phyloP scores from a whole-genome alignment of 2,797 vertebrate genomes.

The Calcarius lapponicus region DNA sequence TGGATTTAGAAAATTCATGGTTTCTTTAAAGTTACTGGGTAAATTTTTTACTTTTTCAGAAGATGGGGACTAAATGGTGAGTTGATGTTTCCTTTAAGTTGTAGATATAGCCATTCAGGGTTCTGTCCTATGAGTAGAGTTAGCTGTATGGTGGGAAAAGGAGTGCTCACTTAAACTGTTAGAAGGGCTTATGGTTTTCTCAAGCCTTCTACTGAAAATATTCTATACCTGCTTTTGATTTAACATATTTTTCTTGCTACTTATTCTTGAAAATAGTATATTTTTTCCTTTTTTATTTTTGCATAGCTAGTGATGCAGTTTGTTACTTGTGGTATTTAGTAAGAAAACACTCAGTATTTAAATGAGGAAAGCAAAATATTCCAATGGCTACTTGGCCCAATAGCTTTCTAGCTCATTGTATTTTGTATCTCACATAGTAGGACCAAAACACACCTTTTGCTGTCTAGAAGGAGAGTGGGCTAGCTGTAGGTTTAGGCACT shows the following conservation, averaged over 20 bases:
- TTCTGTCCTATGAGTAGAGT: neutral
- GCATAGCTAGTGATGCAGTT: neutral
- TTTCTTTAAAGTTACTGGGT: neutral
- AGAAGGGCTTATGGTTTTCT: neutral
- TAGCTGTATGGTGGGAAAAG: neutral
- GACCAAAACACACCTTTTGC: neutral
- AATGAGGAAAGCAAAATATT: neutral
- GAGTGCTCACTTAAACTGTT: neutral
- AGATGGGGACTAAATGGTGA: neutral
- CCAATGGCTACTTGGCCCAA: fast-evolving
- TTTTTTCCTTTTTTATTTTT: neutral
- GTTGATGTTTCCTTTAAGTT: neutral
- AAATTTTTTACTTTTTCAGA: neutral
- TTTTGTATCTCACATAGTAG: neutral
- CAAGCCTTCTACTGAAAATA: neutral
- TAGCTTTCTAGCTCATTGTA: neutral
- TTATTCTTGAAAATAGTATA: neutral
- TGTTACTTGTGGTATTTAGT: neutral
- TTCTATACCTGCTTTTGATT: neutral
- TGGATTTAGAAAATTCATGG: neutral
- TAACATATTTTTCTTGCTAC: neutral
- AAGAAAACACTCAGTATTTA: neutral
- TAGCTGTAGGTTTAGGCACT: neutral
- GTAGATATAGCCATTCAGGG: neutral
- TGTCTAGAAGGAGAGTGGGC: neutral